Base-by-base conservation (phyloP, 1,140 invertebrate species). In the Trichonephila clavata region DNA sequence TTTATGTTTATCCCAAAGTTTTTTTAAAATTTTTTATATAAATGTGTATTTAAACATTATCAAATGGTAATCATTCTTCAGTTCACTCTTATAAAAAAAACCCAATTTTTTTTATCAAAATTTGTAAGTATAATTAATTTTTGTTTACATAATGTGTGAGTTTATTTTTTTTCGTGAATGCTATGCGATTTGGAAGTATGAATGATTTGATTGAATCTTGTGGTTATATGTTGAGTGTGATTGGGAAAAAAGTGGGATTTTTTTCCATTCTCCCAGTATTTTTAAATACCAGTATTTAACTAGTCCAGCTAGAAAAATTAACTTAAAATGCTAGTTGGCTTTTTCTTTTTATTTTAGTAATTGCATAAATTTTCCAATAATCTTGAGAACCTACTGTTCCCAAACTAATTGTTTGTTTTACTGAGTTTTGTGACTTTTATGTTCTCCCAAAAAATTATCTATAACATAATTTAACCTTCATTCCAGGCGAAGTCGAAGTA, bases 311-410 rank as follows among this genome's bases (percentile, higher is more conserved):
- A 50, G 50, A 50, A 5, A 50, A 50, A 50, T 5, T 10, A 50
- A 50, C 50, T 50, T 50, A 50, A 50, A 50, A 50, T 7, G 50
- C 50, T 50, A 0, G 50, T 50, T 50, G 1, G 0, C 20, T 71
- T 27, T 27, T 27, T 27, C 3, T 71, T 27, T 57, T 57, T 32
- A 83, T n/a, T 83, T 39, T 39, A 39, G 32, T 39, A 39, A 39
- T 39, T 39, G 4, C 32, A 39, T 39, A 24, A n/a, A 63, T 8
- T 27, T 24, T 18, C 63, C 13, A 32, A 63, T 7, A 87, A 87
- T 61, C 59, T 89, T 89, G 87, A 89, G 87, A 89, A 89, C 87
- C 32, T 89, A 71, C 87, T 89, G 87, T 89, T 89, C 87, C 87
- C 87, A 89, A 89, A 89, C 59, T 65, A 20, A 20, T 68, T 89